These are phyloP conservation scores for Matsumurasca onukii DNA, from an alignment of 1,140 invertebrate species.

Conservation along the genomic window DNA sequence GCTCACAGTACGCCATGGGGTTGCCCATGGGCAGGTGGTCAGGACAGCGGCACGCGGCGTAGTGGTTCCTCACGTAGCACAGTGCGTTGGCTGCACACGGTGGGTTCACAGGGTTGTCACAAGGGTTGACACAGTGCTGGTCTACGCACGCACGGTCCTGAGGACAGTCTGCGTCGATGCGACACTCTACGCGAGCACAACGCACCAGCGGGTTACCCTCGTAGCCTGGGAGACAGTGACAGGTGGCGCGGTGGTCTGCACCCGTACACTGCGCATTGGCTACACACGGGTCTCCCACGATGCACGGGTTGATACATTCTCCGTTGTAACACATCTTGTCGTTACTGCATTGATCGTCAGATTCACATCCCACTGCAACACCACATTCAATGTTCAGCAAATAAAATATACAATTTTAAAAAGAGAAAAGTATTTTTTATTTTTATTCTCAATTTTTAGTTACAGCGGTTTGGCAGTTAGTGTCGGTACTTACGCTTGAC, in stretches of 20 bases:
- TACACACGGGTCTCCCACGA: conserved; percentile 75
- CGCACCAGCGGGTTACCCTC: conserved; percentile 74
- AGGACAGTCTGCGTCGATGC: conserved; percentile 71
- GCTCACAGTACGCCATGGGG: conserved; percentile 73
- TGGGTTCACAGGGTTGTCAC: conserved; percentile 57
- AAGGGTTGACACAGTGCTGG: conserved; percentile 74
- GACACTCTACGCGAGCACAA: conserved; percentile 72
- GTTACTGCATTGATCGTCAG: conserved; percentile 74
- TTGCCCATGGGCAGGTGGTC: conserved; percentile 71
- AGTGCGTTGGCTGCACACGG: conserved; percentile 79
- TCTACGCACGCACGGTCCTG: conserved; percentile 66
- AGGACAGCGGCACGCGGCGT: conserved; percentile 73
- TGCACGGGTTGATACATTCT: conserved; percentile 76
- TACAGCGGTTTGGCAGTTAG: too few species aligned
- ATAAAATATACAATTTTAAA: not conserved
- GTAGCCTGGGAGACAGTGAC: conserved; percentile 69
- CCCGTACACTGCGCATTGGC: conserved; percentile 81
- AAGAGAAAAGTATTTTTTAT: not conserved
- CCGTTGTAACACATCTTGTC: conserved; percentile 79
- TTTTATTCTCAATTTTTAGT: not conserved
- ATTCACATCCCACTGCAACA: conserved; percentile 71
- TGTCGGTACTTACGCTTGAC: conserved; percentile 59
- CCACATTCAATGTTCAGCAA: conserved; percentile 14
- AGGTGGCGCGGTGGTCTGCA: conserved; percentile 70
- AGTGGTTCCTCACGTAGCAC: conserved; percentile 76